phyloP scores from a whole-genome alignment of 2,113 vertebrate genomes.

The Neomonachus schauinslandi region DNA sequence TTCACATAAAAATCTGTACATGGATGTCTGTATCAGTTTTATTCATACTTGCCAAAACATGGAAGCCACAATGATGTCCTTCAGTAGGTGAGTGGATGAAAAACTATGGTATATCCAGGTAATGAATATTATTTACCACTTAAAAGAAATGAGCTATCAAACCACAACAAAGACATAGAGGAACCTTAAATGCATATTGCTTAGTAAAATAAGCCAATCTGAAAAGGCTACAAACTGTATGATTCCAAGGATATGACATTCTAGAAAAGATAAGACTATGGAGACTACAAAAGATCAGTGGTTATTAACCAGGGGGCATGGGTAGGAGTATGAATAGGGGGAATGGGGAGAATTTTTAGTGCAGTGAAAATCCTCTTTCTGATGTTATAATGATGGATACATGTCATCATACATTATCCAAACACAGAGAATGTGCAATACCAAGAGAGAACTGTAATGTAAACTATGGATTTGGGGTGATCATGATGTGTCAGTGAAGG shows the following conservation, averaged over 20 bases:
- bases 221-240: background rate
- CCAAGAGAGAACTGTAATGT: background rate
- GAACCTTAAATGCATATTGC: background rate
- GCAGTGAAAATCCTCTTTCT: background rate
- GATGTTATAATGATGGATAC: background rate
- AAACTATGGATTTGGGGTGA: background rate
- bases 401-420: background rate
- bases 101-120: background rate
- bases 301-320: background rate
- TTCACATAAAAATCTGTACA: background rate
- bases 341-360: background rate
- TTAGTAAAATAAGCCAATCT: background rate
- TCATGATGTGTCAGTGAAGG: background rate
- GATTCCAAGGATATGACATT: background rate
- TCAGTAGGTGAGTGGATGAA: background rate
- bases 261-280: background rate
- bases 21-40: background rate
- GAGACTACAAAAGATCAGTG: background rate
- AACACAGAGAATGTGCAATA: background rate
- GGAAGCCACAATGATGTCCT: background rate
- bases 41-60: background rate
- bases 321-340: no score
- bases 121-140: background rate
- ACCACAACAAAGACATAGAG: background rate
- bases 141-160: background rate